Percentiles rank a stretch among this genome's conserved stretches.
Evolutionary conservation across 2,113 vertebrate genomes (phyloP).

Genomic region (Herpailurus yagouaroundi): DNA sequence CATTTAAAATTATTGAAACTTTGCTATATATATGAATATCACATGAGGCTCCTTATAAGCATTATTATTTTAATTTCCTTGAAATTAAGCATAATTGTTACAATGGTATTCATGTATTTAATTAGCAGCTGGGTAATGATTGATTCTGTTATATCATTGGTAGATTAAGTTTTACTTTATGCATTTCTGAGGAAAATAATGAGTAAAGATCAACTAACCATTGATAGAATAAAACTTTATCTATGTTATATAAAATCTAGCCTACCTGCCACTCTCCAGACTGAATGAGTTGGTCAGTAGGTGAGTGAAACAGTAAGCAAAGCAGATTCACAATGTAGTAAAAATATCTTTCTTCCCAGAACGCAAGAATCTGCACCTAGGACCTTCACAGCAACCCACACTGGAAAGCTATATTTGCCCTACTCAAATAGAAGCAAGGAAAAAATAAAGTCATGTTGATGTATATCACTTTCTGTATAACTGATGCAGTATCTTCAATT

Average conservation of each 20-base stretch:
- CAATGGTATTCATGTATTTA: neutral
- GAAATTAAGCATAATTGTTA: neutral
- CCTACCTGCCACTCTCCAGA: neutral
- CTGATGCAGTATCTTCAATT: neutral
- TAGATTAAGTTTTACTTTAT: neutral
- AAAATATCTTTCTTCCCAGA: neutral
- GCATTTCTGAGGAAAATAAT: neutral
- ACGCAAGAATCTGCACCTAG: neutral
- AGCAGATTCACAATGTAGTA: neutral
- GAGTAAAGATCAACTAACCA: neutral
- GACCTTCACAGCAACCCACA: neutral
- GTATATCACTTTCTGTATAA: neutral
- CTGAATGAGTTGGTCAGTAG: neutral
- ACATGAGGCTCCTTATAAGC: neutral
- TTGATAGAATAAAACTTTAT: neutral
- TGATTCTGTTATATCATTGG: neutral
- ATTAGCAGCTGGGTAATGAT: neutral
- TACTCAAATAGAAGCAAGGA: neutral
- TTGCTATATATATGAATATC: neutral
- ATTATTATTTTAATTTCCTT: neutral
- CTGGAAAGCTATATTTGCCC: neutral
- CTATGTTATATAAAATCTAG: neutral
- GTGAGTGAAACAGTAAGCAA: neutral
- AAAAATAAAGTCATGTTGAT: neutral
- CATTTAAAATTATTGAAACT: neutral